phyloP scores from a whole-genome alignment of 2,113 vertebrate genomes.

The Peromyscus californicus region DNA sequence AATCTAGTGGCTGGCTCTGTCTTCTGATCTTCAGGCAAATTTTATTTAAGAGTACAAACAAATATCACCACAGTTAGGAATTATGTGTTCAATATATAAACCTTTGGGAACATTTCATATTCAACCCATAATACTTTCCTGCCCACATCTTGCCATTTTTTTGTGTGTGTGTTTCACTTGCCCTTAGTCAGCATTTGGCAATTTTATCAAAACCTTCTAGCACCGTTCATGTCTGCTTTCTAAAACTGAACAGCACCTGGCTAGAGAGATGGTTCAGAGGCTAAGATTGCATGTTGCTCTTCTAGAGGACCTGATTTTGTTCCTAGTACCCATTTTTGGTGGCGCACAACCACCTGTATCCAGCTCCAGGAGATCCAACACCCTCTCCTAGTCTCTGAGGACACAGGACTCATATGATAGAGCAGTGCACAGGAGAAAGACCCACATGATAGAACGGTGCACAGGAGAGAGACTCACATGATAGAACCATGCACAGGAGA shows the following conservation, averaged over 20 bases:
- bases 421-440: background rate
- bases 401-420: background rate
- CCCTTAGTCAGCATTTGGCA: background rate
- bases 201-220: background rate
- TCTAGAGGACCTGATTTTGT: background rate
- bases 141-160: background rate
- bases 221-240: background rate
- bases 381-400: background rate
- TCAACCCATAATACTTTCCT: background rate
- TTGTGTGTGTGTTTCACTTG: background rate
- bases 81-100: background rate
- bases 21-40: too few species aligned
- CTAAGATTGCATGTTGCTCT: background rate
- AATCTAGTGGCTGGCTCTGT: too few species aligned
- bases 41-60: too few species aligned
- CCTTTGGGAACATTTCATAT: background rate
- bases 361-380: background rate
- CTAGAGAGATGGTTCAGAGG: background rate
- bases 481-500: background rate
- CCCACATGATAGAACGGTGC: too few species aligned
- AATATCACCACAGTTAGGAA: too few species aligned
- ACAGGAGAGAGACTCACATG: background rate
- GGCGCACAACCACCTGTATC: background rate
- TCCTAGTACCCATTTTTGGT: background rate
- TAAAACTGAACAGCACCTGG: background rate